Evolutionary conservation across 1,140 invertebrate genomes (phyloP).

Genomic region (Homalodisca vitripennis): DNA sequence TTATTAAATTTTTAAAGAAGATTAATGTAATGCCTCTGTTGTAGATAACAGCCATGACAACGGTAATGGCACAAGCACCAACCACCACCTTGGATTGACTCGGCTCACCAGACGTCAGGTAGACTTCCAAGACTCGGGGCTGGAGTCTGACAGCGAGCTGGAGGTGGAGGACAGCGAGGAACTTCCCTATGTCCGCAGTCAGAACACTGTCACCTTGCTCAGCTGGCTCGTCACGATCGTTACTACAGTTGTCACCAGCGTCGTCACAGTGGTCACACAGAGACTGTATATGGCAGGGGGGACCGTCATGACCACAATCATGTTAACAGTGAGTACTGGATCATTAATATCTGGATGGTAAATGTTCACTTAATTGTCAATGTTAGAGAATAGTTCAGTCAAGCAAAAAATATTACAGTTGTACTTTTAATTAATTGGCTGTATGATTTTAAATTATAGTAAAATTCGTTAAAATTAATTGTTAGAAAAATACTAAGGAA

Average conservation of each 20-base stretch:
- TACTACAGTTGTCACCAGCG: neutral
- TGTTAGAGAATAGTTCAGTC: no score
- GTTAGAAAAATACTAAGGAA: no score
- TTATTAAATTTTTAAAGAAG: neutral
- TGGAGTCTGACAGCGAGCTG: neutral
- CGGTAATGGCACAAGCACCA: neutral
- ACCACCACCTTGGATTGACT: neutral
- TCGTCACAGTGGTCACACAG: neutral
- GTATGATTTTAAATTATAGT: no score
- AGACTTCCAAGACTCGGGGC: constrained; percentile 9
- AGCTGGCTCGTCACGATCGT: neutral
- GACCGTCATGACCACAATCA: neutral
- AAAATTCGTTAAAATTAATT: no score
- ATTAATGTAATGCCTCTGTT: neutral
- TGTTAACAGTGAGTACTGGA: constrained; percentile 8
- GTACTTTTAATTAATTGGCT: no score
- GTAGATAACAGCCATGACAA: neutral
- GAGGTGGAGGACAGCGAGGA: neutral
- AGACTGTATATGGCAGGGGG: neutral
- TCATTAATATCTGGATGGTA: no score
- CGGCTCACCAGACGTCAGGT: neutral
- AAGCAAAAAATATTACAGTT: no score
- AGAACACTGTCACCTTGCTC: neutral
- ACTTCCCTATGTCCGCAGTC: neutral
- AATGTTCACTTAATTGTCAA: no score